phyloP scores from a whole-genome alignment of 2,797 vertebrate species.

The Parambassis ranga region DNA sequence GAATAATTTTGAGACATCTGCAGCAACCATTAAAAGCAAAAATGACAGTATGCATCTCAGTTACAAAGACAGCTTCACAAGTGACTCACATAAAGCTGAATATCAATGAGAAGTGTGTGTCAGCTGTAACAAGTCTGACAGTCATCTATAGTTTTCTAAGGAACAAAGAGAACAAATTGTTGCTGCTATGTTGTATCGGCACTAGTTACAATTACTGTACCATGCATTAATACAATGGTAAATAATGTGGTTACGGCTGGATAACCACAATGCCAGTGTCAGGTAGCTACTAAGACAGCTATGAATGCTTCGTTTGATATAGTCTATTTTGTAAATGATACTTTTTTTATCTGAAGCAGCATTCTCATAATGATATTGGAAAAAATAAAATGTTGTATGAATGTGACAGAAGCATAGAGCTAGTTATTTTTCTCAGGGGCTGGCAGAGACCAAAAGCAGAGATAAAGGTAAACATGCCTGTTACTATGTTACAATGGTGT shows the following conservation, averaged over 20 bases:
- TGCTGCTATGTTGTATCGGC: conserved; percentile 16
- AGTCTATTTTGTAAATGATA: background rate
- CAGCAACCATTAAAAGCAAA: conserved; percentile 20
- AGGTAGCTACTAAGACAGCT: too few relatives aligned
- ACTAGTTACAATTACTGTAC: conserved; percentile 20
- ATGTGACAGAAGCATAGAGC: background rate
- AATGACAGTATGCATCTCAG: conserved; percentile 32
- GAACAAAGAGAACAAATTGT: conserved; percentile 43
- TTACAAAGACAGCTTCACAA: conserved; percentile 56
- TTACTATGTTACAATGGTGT: background rate
- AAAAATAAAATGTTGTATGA: too few relatives aligned
- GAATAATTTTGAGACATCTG: conserved; percentile 27
- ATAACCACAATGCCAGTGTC: too few relatives aligned
- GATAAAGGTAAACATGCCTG: background rate
- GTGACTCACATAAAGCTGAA: conserved; percentile 55
- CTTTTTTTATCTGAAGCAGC: too few relatives aligned
- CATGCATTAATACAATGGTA: too few relatives aligned
- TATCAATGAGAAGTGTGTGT: conserved; percentile 51
- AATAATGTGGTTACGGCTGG: too few relatives aligned
- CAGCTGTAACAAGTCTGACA: conserved; percentile 59
- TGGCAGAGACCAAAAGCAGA: background rate
- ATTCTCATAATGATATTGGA: too few relatives aligned
- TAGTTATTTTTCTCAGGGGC: background rate
- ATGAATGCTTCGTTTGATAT: background rate
- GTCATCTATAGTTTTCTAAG: conserved; percentile 34